phyloP scores from a whole-genome alignment of 2,113 vertebrate species.

The Myanophis thanlyinensis region DNA sequence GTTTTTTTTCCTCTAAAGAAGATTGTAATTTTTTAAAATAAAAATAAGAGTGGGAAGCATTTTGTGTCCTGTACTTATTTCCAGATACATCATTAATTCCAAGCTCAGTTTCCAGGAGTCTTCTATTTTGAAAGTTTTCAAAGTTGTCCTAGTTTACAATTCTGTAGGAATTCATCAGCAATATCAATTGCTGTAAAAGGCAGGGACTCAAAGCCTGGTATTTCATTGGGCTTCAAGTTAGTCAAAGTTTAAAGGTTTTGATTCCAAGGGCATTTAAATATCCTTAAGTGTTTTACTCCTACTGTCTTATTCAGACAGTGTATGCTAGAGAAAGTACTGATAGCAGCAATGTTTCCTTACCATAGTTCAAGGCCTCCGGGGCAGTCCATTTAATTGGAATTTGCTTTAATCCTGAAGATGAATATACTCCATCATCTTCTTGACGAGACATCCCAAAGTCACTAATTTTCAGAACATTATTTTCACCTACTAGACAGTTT shows the following conservation, averaged over 20 bases:
- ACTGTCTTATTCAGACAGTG: background rate
- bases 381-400: constrained; percentile 99
- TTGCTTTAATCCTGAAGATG: constrained; percentile 95
- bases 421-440: constrained; percentile 95
- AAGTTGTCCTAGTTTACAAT: background rate
- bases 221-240: background rate
- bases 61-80: background rate
- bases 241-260: background rate
- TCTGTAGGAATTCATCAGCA: background rate
- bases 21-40: background rate
- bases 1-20: background rate
- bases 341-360: constrained; percentile 66
- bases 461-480: constrained; percentile 92
- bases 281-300: background rate
- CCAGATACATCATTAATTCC: background rate
- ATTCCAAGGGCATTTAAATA: constrained; percentile 11
- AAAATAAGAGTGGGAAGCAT: background rate
- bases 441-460: constrained; percentile 99
- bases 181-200: background rate
- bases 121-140: background rate
- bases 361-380: constrained; percentile 97
- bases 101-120: background rate
- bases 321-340: background rate
- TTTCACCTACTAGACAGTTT: constrained; percentile 93
- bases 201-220: background rate